A percentile compares a stretch with the other conserved stretches of the same genome.
Evolutionary conservation across 1,140 invertebrate species (phyloP).

Genomic region (Uloborus diversus): DNA sequence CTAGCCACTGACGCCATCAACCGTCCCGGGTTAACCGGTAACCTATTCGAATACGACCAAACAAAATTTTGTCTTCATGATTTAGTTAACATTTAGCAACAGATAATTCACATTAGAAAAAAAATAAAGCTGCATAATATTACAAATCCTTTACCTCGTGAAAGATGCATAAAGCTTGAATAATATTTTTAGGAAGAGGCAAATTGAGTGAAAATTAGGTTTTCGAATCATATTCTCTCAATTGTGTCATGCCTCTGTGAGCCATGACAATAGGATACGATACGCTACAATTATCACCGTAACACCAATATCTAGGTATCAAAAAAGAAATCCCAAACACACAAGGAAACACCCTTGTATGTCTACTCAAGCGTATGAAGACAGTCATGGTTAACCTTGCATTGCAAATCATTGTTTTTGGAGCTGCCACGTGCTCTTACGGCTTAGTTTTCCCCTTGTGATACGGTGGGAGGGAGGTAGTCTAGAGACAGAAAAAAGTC

Average conservation of each 20-base stretch:
- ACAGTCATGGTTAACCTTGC: conserved; percentile 46
- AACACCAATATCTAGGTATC: background rate
- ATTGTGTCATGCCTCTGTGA: conserved; percentile 4
- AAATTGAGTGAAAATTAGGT: background rate
- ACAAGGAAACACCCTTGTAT: conserved; percentile 32
- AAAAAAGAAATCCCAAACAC: background rate
- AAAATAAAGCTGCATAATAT: too few relatives aligned
- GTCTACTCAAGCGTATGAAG: conserved; percentile 18
- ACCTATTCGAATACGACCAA: too few relatives aligned
- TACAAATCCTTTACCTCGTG: too few relatives aligned
- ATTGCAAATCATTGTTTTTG: conserved; percentile 25
- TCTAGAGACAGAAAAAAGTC: too few relatives aligned
- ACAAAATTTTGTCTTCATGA: too few relatives aligned
- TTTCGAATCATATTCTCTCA: background rate
- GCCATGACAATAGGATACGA: background rate
- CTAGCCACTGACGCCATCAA: too few relatives aligned
- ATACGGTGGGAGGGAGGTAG: too few relatives aligned
- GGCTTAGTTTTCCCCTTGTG: background rate
- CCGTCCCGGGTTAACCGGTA: too few relatives aligned
- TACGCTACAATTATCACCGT: conserved; percentile 24
- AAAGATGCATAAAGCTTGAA: too few relatives aligned
- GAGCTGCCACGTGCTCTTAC: background rate
- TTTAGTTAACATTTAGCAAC: too few relatives aligned
- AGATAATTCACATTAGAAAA: too few relatives aligned
- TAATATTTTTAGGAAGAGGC: too few relatives aligned